Base-by-base conservation (phyloP, 2,888 invertebrate genomes). In the Andricus curvator region DNA sequence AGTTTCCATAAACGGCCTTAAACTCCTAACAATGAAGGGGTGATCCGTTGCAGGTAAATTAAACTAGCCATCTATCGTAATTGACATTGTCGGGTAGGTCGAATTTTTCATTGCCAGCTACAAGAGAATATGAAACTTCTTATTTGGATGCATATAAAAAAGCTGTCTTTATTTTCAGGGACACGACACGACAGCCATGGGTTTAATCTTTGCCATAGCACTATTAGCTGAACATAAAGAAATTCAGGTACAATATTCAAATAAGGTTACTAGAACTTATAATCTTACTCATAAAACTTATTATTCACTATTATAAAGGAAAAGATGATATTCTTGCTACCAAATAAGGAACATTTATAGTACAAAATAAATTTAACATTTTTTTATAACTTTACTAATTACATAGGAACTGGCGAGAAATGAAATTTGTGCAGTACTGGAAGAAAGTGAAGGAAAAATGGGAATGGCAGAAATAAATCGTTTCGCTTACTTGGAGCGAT, bases 401-500 rank as follows among this genome's bases (percentile, higher is more conserved):
- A 62, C 62, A 29, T 15, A 88, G 88, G 81, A 79, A 22, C 82
- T 83, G 76, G 87, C 86, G 20, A 83, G 88, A 81, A 77, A 78
- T 20, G 88, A 89, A 85, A 79, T 89, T 22, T 92, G 90, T 3
- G 91, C 93, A 77, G 93, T 94, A 0, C 88, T 93, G 0, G 91
- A 94, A 80, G 95, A 95, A 89, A 92, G 93, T 33, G 88, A 91
- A n/a, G 94, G 91, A 0, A 93, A 94, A 8, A 89, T 93, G 0
- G 93, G 94, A 2, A 94, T 93, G 2, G 93, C 94, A 65, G 95
- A 95, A 86, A 90, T 96, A 20, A 91, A 94, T 82, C 94, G 94
- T 80, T 95, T 96, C 94, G 94, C 94, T 81, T 96, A 96, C 87
- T 93, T 96, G 83, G 96, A 96, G 85, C 94, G 94, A 85, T 96